Conservation (phyloP, 2,797 vertebrate species). For the Xiphorhynchus erythropygius region DNA sequence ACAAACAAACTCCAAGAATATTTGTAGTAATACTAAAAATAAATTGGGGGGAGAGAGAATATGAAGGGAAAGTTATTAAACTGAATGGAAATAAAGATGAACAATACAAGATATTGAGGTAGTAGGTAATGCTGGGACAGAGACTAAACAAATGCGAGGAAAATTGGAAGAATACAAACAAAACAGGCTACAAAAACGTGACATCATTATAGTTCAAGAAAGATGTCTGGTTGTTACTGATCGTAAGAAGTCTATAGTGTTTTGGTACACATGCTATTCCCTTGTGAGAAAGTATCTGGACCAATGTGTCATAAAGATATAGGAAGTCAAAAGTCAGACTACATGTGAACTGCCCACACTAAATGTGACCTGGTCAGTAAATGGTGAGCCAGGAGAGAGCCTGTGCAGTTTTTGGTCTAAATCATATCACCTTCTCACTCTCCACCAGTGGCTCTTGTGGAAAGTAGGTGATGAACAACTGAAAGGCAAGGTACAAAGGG, state of each 20-base stretch:
- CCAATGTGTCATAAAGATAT: not conserved
- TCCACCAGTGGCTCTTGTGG: not conserved
- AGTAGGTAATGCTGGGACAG: not conserved
- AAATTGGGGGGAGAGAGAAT: not conserved
- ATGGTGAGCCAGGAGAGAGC: not conserved
- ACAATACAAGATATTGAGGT: not conserved
- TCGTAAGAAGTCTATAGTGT: fast-evolving
- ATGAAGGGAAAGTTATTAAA: not conserved
- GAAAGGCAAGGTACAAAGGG: not conserved
- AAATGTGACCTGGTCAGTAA: not conserved
- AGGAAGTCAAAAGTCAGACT: not conserved
- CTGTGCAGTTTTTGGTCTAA: not conserved
- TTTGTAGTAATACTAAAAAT: not conserved
- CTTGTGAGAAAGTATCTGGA: not conserved
- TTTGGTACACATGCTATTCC: not conserved
- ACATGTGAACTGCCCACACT: not conserved
- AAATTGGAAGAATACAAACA: not conserved
- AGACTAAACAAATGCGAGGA: not conserved
- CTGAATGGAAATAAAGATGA: not conserved
- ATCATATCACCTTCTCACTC: not conserved
- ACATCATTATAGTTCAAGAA: not conserved
- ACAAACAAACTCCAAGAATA: not conserved
- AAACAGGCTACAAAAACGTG: not conserved
- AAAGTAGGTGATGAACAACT: not conserved
- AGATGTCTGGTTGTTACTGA: not conserved